phyloP scores from a whole-genome alignment of 2,797 vertebrate species.

The Spinus olivaceus region DNA sequence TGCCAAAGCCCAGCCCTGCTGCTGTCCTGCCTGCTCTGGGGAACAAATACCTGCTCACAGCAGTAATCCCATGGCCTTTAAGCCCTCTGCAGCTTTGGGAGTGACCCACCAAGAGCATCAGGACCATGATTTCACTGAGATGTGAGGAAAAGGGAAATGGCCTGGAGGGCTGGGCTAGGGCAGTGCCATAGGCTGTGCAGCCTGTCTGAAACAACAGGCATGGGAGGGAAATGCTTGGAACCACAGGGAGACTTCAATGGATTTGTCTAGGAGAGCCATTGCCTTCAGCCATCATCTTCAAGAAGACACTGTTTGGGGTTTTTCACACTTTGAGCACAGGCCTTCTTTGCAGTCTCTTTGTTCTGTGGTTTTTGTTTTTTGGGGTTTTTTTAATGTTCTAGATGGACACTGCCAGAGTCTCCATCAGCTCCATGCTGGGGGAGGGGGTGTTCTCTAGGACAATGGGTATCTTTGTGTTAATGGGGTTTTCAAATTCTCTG shows the following conservation, averaged over 20 bases:
- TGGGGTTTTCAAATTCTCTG: slow-evolving; percentile 62
- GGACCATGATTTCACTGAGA: rapidly evolving
- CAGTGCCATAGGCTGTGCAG: background rate
- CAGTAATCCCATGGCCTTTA: background rate
- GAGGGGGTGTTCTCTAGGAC: background rate
- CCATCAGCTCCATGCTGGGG: background rate
- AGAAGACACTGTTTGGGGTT: background rate
- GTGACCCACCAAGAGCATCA: background rate
- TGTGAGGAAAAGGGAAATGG: background rate
- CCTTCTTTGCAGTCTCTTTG: background rate
- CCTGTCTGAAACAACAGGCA: background rate
- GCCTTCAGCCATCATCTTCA: background rate
- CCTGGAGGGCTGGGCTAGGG: background rate
- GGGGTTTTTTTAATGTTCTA: background rate
- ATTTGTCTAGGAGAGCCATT: background rate
- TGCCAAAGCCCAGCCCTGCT: background rate
- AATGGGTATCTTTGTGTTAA: slow-evolving; percentile 15
- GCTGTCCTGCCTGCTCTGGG: background rate
- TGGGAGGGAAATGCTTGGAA: background rate
- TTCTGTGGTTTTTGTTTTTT: background rate
- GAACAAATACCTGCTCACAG: background rate
- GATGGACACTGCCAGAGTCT: background rate
- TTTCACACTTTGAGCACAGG: background rate
- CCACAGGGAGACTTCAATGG: background rate
- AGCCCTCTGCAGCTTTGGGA: background rate